Conservation (phyloP, 2,113 vertebrate species). For the Numenius arquata region DNA sequence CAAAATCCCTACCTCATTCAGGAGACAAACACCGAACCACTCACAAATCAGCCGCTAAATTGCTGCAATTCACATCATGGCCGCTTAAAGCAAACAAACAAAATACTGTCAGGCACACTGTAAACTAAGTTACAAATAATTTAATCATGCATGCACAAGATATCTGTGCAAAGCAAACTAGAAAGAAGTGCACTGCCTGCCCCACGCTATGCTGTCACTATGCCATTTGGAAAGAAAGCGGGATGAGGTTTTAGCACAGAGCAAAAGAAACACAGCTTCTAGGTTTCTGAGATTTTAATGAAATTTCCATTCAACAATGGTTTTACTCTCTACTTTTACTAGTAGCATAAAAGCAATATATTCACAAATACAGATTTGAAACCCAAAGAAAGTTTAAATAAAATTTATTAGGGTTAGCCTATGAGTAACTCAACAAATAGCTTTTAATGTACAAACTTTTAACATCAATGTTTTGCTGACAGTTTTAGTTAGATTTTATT, state of each 20-base stretch:
- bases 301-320: background rate
- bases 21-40: background rate
- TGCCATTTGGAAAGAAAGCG: background rate
- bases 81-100: background rate
- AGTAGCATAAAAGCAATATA: background rate
- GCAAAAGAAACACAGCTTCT: background rate
- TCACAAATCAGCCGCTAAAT: background rate
- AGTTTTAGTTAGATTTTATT: background rate
- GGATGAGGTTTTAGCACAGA: background rate
- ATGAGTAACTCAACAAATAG: background rate
- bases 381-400: background rate
- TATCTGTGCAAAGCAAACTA: background rate
- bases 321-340: background rate
- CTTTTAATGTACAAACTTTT: background rate
- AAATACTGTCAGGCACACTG: background rate
- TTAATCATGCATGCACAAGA: background rate
- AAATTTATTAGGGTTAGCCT: background rate
- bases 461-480: background rate
- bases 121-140: background rate
- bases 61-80: background rate
- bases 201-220: background rate
- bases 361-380: background rate
- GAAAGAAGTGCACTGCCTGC: background rate
- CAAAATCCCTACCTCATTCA: background rate
- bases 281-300: background rate